Evolutionary conservation across 2,797 vertebrate species (phyloP), one percentile per base, ranked within the genome.

Genomic region (Triplophysa bombifrons): DNA sequence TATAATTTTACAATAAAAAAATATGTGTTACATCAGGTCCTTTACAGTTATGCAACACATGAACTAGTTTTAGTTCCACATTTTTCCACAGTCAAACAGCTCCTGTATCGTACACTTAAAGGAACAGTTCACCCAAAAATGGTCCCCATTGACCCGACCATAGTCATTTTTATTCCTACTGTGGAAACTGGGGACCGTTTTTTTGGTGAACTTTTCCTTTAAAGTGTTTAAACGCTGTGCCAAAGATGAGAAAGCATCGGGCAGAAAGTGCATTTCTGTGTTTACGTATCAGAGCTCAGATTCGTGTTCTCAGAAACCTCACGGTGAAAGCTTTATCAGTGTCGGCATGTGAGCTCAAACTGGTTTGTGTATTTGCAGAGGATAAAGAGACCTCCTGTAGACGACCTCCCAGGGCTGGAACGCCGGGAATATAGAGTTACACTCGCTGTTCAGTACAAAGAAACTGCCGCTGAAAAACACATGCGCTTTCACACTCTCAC

Each of bases 391-490:
- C 89, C 86, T 91, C 88, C 90, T 90, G 82, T 84, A 89, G 89
- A 88, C 86, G 85, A 90, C 89, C 91, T 91, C 91, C 89, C 90
- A 87, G 89, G 88, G 91, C 84, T 88, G 83, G 89, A 90, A 88
- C 82, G 74, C 88, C 89, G 86, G 89, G 86, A 78, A 84, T 87
- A 91, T 92, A 91, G 87, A 84, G 88, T 93, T 93, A 92, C 92
- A 88, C 85, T 83, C 84, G 84, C 83, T 81, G 86, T 34, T 87
- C 74, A 76, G 41, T 74, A 83, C 82, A 71, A 76, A 68, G 83
- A 80, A 78, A 84, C 78, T 84, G 17, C 20, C 46, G 25, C 78
- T 16, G 9, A 14, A 61, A 74, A 80, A 84, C 77, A 86, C 11
- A 69, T 67, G 53, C 68, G 3, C 41, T 4, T 84, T 75, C 72